These are phyloP conservation scores for Eubucco bourcierii DNA, from an alignment of 2,113 vertebrate genomes.

Conservation along the genomic window DNA sequence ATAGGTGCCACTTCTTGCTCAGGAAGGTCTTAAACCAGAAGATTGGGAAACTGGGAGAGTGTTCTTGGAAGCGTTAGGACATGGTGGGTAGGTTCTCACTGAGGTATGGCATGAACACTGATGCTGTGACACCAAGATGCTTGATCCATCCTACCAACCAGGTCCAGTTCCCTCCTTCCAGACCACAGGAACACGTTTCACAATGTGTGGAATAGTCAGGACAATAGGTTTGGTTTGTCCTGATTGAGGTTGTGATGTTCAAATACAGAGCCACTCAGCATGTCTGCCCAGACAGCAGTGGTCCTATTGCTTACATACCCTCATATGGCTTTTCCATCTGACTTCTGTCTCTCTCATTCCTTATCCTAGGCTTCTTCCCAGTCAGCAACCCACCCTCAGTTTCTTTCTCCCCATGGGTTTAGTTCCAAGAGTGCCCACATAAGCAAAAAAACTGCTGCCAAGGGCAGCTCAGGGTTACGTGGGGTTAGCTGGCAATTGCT, in stretches of 20 bases:
- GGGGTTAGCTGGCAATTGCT: background rate
- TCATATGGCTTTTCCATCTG: background rate
- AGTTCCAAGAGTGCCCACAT: background rate
- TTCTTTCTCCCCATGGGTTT: background rate
- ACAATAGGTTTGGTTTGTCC: background rate
- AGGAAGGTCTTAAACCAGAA: background rate
- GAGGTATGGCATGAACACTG: background rate
- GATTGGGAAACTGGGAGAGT: background rate
- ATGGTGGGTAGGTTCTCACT: background rate
- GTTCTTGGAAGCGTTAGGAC: background rate
- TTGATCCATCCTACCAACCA: background rate
- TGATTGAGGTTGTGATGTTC: background rate
- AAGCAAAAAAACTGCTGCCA: background rate
- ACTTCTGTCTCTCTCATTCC: background rate
- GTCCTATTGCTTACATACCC: background rate
- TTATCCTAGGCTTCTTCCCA: background rate
- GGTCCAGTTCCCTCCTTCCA: background rate
- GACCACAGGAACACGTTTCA: background rate
- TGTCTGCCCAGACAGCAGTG: background rate
- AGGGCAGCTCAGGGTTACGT: background rate
- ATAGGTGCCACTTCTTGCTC: background rate
- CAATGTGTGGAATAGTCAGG: background rate
- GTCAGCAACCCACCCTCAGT: background rate
- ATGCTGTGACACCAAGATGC: background rate
- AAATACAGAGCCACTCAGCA: background rate